Conservation (phyloP, 2,888 invertebrate species). For the Diogma glabrata region DNA sequence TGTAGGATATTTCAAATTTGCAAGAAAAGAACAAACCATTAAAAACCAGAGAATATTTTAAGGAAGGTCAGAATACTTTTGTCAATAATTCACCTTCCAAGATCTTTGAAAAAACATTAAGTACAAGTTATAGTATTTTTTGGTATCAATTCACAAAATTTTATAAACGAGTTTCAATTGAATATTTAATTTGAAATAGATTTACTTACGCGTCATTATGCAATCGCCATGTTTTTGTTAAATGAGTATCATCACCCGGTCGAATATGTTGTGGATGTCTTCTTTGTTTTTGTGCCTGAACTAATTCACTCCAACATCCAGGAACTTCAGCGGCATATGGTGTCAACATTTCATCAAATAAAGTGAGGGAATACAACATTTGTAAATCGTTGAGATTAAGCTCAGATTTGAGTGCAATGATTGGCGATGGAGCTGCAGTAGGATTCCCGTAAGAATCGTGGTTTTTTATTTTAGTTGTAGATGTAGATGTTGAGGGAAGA, state of each 20-base stretch:
- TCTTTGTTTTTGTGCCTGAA: slow-evolving; percentile 81
- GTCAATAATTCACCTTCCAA: no score
- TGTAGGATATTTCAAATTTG: no score
- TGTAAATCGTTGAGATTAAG: slow-evolving; percentile 49
- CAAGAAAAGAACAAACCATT: no score
- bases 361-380: slow-evolving; percentile 59
- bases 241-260: slow-evolving; percentile 53
- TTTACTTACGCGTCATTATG: slow-evolving; percentile 62
- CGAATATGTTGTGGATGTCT: slow-evolving; percentile 69
- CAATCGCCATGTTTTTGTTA: slow-evolving; percentile 77
- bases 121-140: neutral
- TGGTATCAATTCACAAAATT: neutral
- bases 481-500: slow-evolving; percentile 10
- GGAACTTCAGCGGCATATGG: slow-evolving; percentile 80
- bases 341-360: slow-evolving; percentile 50
- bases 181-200: slow-evolving; percentile 8
- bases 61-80: no score
- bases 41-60: no score
- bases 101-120: no score
- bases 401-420: slow-evolving; percentile 48
- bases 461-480: neutral
- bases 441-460: neutral
- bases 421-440: slow-evolving; percentile 39
- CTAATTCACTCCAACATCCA: slow-evolving; percentile 86
- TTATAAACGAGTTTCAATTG: neutral